Evolutionary conservation across 2,797 vertebrate genomes (phyloP).

Genomic region (Mus spretus): DNA sequence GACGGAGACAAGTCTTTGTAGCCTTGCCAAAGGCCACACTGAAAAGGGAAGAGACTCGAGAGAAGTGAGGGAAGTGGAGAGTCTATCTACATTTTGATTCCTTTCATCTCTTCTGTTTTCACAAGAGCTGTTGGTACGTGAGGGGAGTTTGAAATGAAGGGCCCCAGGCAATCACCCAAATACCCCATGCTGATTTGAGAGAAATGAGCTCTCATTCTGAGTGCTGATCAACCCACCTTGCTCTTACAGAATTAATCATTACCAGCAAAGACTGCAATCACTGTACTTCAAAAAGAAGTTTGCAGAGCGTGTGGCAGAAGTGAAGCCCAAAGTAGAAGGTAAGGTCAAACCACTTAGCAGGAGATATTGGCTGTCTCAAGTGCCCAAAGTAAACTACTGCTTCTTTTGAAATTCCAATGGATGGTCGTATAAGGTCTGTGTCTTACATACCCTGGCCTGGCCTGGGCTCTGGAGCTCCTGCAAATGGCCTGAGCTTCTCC

Average conservation of each 20-base stretch:
- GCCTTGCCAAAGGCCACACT: conserved; percentile 29
- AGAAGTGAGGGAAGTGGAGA: not conserved
- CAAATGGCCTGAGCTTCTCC: not conserved
- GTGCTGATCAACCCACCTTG: conserved; percentile 50
- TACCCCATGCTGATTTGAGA: not conserved
- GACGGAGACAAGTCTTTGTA: not conserved
- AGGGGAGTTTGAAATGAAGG: not conserved
- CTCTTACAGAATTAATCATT: conserved; percentile 95
- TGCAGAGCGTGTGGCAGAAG: conserved; percentile 95
- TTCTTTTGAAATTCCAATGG: conserved; percentile 2
- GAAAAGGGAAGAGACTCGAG: not conserved
- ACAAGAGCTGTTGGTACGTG: not conserved
- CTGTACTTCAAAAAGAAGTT: conserved; percentile 99
- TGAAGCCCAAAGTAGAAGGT: conserved; percentile 97
- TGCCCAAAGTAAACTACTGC: not conserved
- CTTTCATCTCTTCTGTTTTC: not conserved
- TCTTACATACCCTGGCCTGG: not conserved
- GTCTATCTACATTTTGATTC: not conserved
- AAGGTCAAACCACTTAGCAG: conserved; percentile 64
- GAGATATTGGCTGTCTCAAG: not conserved
- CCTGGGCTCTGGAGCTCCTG: not conserved
- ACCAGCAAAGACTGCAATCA: conserved; percentile 95
- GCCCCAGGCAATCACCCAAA: conserved; percentile 25
- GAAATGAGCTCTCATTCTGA: conserved; percentile 56
- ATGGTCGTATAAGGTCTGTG: not conserved